phyloP scores from a whole-genome alignment of 2,888 invertebrate species.

The Ceratothoa steindachneri region DNA sequence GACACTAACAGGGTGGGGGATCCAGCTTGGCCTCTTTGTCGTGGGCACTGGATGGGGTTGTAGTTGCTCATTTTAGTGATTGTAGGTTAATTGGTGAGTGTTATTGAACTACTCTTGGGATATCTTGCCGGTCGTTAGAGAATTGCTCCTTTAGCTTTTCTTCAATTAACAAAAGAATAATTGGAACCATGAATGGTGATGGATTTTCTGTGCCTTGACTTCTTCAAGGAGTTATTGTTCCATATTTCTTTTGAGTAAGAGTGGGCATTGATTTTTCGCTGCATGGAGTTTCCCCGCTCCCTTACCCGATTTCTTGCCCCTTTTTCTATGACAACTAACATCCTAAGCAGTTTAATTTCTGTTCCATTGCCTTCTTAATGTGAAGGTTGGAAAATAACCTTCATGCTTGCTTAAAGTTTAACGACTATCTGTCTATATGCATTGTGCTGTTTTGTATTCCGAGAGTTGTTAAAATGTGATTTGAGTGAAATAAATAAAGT shows the following conservation, averaged over 20 bases:
- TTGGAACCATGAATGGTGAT: neutral
- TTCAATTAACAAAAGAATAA: neutral
- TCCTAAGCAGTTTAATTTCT: too few species aligned
- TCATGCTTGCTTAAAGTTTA: neutral
- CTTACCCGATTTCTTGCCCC: neutral
- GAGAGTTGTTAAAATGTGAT: neutral
- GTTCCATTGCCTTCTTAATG: neutral
- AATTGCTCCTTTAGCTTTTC: neutral
- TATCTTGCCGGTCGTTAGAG: neutral
- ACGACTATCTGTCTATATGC: neutral
- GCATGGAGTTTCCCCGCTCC: too few species aligned
- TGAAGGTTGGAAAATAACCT: neutral
- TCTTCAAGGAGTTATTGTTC: neutral
- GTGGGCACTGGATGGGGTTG: too few species aligned
- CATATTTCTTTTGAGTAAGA: neutral
- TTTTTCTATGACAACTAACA: neutral
- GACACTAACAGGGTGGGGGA: too few species aligned
- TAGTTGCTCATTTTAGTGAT: too few species aligned
- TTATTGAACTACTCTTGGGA: too few species aligned
- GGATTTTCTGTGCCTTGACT: neutral
- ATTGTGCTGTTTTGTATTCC: neutral
- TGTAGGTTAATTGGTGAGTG: too few species aligned
- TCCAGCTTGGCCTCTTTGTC: too few species aligned
- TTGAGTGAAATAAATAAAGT: neutral
- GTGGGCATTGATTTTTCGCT: neutral